A percentile compares a stretch with the other conserved stretches of the same genome.
phyloP scores from a whole-genome alignment of 2,113 vertebrate genomes.

The Boulengeromyrus knoepffleri region DNA sequence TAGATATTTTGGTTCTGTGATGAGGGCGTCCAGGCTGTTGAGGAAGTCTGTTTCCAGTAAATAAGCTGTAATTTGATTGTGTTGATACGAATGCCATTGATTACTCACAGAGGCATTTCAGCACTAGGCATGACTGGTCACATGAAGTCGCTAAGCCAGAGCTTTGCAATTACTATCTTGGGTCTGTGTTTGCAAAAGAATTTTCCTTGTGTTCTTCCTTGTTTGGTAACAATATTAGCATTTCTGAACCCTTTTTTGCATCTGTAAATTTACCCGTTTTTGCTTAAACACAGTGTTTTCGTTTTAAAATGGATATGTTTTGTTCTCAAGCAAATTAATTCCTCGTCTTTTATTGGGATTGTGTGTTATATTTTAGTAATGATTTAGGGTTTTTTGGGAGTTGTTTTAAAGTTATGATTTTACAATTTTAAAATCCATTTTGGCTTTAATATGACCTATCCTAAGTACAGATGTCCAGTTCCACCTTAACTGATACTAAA shows the following conservation, averaged over 20 bases:
- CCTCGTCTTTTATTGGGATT: not conserved
- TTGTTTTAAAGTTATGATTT: not conserved
- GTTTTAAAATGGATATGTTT: not conserved
- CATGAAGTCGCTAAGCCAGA: slow-evolving; percentile 47
- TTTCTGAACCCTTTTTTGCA: not conserved
- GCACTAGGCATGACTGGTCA: slow-evolving; percentile 50
- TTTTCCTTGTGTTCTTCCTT: not conserved
- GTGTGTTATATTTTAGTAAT: not conserved
- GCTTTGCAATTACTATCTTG: slow-evolving; percentile 33
- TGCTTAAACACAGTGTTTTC: not conserved
- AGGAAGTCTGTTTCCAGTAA: not conserved
- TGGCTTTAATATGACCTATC: not conserved
- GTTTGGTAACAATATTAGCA: not conserved
- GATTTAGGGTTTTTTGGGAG: not conserved
- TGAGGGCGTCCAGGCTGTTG: not conserved
- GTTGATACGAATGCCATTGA: not conserved
- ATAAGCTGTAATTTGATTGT: slow-evolving; percentile 11
- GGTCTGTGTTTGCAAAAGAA: not conserved
- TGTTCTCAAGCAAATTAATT: not conserved
- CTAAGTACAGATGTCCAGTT: not conserved
- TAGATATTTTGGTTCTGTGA: not conserved
- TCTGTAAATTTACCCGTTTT: not conserved
- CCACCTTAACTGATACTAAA: not conserved
- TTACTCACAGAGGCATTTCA: slow-evolving; percentile 44
- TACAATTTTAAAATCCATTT: not conserved